Evolutionary conservation across 2,888 invertebrate species (phyloP), one percentile per base, ranked within the genome.

Genomic region (Diloba caeruleocephala): DNA sequence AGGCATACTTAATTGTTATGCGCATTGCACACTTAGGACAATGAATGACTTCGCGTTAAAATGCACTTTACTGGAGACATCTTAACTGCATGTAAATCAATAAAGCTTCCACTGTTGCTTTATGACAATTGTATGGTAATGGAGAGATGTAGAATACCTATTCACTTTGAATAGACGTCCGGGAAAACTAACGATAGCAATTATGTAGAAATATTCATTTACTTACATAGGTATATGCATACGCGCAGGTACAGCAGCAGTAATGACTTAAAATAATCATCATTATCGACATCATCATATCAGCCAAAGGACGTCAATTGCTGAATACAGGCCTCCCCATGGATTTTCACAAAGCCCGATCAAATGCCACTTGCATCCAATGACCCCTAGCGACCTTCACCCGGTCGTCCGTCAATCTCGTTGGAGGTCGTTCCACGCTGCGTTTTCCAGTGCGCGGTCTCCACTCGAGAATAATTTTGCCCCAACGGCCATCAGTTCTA

Each of bases 1-100:
- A 52, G 33, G 33, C 50, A 7, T 52, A 41, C 44, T 64, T 70
- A 70, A 69, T 72, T 57, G 57, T 58, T 61, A 72, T 72, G 65
- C 61, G 51, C 41, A 52, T 37, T 31, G 42, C 65, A 29, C 57
- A 45, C 50, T 62, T 50, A 48, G 44, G 42, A 53, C 61, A 57
- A 69, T 55, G 46, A 60, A 65, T 51, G 48, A 64, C 52, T 49
- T 57, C 42, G 41, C 53, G 41, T 56, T 57, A 45, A 59, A 68
- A 68, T 63, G 59, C 52, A 57, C 65, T 69, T 72, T 61, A 52
- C 49, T 55, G 36, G 37, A 57, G 53, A 57, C 49, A 57, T 53
- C 52, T 68, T 54, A 50, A 62, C 63, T 38, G 50, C 48, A 10
- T 50, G 26, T 50, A 58, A 67, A 62, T 67, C 60, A 71, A 67